These are phyloP conservation scores for Drosophila setifemur DNA, from an alignment of 1,140 invertebrate genomes.

Conservation along the genomic window DNA sequence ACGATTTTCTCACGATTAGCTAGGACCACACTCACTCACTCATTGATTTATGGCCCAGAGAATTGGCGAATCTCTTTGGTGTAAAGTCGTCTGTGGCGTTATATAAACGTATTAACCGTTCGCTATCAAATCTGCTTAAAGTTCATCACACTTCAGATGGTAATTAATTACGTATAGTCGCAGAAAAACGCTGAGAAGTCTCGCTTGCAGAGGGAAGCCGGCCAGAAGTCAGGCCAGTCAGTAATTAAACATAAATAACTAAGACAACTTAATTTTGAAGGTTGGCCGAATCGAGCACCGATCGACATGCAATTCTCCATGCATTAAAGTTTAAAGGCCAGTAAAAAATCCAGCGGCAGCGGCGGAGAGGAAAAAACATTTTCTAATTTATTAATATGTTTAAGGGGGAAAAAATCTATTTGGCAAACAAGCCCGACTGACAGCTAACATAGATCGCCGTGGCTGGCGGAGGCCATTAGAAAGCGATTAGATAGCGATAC, in stretches of 20 bases:
- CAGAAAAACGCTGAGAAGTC: constrained; percentile 34
- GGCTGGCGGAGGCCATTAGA: constrained; percentile 69
- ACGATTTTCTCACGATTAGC: constrained; percentile 35
- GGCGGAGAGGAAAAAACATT: constrained; percentile 53
- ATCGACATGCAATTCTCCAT: constrained; percentile 70
- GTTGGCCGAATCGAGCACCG: constrained; percentile 55
- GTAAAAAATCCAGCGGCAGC: constrained; percentile 4
- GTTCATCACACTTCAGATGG: constrained; percentile 64
- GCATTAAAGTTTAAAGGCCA: constrained; percentile 75
- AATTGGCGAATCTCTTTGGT: neutral
- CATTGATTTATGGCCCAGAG: constrained; percentile 4
- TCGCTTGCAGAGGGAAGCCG: neutral
- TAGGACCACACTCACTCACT: neutral
- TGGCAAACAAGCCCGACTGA: constrained; percentile 69
- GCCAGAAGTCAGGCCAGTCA: constrained; percentile 20
- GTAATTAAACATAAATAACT: constrained; percentile 64
- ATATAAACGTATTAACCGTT: constrained; percentile 3
- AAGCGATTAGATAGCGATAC: constrained; percentile 81
- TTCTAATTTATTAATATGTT: constrained; percentile 81
- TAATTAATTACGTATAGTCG: constrained; percentile 59
- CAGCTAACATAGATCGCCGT: constrained; percentile 75
- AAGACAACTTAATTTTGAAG: constrained; percentile 79
- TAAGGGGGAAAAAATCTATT: constrained; percentile 66
- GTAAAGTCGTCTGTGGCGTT: constrained; percentile 6
- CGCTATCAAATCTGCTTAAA: constrained; percentile 59